A percentile compares a stretch with the other conserved stretches of the same genome.
phyloP scores from a whole-genome alignment of 2,888 invertebrate genomes.

The Plebejus argus region DNA sequence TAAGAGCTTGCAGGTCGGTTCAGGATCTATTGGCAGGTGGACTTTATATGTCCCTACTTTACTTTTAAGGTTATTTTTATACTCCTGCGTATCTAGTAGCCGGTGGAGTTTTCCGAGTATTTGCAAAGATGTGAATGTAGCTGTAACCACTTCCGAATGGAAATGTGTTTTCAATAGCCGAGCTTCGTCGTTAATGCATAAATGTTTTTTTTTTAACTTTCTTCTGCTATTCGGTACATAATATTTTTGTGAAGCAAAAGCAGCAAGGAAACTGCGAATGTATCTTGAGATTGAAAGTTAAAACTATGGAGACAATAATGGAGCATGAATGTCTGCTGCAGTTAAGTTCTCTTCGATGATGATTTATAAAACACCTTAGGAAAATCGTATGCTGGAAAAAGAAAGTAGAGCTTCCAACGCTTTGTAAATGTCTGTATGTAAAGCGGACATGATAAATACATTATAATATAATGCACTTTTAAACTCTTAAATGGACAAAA shows the following conservation, averaged over 20 bases:
- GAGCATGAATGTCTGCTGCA: neutral
- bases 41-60: conserved; percentile 28
- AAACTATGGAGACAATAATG: neutral
- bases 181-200: conserved; percentile 38
- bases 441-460: too few species aligned
- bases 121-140: conserved; percentile 62
- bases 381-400: too few species aligned
- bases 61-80: conserved; percentile 38
- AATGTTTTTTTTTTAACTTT: conserved; percentile 36
- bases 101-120: conserved; percentile 54
- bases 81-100: conserved; percentile 48
- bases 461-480: too few species aligned
- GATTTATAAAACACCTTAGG: too few species aligned
- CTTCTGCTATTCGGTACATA: conserved; percentile 2
- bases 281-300: neutral
- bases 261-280: neutral
- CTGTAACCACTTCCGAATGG: conserved; percentile 59
- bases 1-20: conserved; percentile 30
- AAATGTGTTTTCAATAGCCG: conserved; percentile 58
- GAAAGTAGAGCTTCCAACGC: too few species aligned
- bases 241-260: neutral
- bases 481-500: neutral
- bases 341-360: neutral
- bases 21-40: conserved; percentile 24
- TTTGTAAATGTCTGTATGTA: too few species aligned